These are phyloP conservation scores for Drosophila dives DNA, from an alignment of 2,888 invertebrate species.

Conservation along the genomic window DNA sequence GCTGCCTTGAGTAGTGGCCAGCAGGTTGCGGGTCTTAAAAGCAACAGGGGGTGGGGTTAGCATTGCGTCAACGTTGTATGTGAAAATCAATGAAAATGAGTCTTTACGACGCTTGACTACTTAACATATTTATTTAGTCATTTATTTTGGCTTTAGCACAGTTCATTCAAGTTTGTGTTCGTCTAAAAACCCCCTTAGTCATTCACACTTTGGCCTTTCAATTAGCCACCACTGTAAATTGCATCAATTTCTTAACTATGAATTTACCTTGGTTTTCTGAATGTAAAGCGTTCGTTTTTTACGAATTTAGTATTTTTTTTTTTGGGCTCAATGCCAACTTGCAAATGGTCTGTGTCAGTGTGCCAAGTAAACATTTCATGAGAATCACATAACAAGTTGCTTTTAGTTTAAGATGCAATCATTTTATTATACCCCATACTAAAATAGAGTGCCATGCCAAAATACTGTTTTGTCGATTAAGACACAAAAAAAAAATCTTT, in stretches of 20 bases:
- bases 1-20: conserved; percentile 34
- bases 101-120: conserved; percentile 53
- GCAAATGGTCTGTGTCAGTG: conserved; percentile 55
- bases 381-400: conserved; percentile 18
- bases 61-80: conserved; percentile 59
- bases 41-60: neutral
- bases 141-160: conserved; percentile 34
- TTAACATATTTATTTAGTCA: conserved; percentile 61
- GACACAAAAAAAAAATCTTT: neutral
- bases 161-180: conserved; percentile 25
- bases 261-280: conserved; percentile 19
- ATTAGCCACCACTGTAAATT: conserved; percentile 28
- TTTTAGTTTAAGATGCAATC: neutral
- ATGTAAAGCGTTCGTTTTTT: conserved; percentile 11
- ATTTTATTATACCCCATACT: conserved; percentile 8
- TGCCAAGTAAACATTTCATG: conserved; percentile 34
- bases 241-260: conserved; percentile 22
- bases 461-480: neutral
- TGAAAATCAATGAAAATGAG: conserved; percentile 49
- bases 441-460: neutral
- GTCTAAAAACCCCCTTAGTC: conserved; percentile 9
- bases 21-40: conserved; percentile 5
- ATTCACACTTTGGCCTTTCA: conserved; percentile 33
- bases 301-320: conserved; percentile 2
- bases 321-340: conserved; percentile 54